Evolutionary conservation across 2,797 vertebrate species (phyloP).

Genomic region (Crax fasciolata): DNA sequence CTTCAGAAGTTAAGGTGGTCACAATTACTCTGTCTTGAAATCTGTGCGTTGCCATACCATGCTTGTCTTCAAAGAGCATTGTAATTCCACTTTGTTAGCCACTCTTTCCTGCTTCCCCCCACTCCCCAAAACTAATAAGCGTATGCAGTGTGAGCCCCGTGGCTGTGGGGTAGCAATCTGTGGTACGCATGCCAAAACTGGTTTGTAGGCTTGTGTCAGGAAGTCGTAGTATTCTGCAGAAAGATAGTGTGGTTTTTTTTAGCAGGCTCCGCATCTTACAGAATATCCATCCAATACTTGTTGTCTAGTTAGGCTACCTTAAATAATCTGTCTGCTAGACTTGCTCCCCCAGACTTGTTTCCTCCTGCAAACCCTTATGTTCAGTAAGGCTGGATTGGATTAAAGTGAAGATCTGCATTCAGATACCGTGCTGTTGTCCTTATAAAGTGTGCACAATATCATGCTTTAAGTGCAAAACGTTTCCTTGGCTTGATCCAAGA

Average conservation of each 20-base stretch:
- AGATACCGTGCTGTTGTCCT: background rate
- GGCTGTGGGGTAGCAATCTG: background rate
- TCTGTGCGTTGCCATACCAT: fast-evolving
- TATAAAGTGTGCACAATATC: background rate
- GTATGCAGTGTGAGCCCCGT: background rate
- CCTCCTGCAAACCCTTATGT: background rate
- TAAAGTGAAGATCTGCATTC: background rate
- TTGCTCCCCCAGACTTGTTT: background rate
- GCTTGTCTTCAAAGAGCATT: background rate
- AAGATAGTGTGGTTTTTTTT: background rate
- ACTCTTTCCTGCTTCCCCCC: too few species aligned
- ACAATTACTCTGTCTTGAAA: background rate
- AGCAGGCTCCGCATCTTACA: background rate
- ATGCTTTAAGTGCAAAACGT: background rate
- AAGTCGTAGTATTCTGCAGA: background rate
- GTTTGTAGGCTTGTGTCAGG: background rate
- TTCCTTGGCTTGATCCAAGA: background rate
- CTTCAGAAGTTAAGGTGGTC: background rate
- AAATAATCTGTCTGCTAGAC: background rate
- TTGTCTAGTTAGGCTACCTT: background rate
- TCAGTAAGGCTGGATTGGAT: background rate
- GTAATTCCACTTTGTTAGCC: background rate
- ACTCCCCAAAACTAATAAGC: background rate
- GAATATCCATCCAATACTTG: background rate
- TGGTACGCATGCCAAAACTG: background rate